Evolutionary conservation across 2,113 vertebrate genomes (phyloP), one percentile per base, ranked within the genome.

Genomic region (Capra hircus): DNA sequence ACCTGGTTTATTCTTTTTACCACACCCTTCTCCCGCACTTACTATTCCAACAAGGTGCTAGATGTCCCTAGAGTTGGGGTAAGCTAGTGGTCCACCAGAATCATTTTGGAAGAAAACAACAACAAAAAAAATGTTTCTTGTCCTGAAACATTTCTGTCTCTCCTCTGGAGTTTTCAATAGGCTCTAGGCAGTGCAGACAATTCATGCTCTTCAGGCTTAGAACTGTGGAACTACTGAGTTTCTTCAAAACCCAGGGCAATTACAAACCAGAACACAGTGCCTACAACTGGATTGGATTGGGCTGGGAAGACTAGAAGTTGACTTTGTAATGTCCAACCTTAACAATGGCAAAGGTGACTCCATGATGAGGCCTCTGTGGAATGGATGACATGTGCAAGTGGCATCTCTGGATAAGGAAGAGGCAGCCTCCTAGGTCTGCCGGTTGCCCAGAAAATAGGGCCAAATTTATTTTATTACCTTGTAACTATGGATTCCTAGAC

Each of bases 21-120:
- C 98, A 64, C 99, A 99, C 82, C 97, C 98, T 2, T 98, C 96
- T 86, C 98, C 98, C 97, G 98, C 98, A 84, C 98, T 99, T 85
- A 99, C 98, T 95, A 99, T 98, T 98, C 98, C 99, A 95, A 98
- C 98, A 62, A 99, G 98, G 57, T 99, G 97, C 98, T 99, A 99
- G 84, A 98, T 98, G 90, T 98, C 98, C 97, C 98, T 98, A 88
- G 97, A 97, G 98, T 99, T 98, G 0, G 95, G 95, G 5, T 99
- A 99, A 83, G 99, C 99, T 96, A 99, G 57, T 50, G 99, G 99
- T 59, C 99, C 99, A 81, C 99, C 99, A 27, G 99, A 99, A 95
- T 99, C 99, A 55, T 99, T 99, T 99, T 99, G 90, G 81, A 36
- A 97, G 40, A 93, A 94, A 91, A 67, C 64, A 48, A 97, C 27